A percentile compares a stretch with the other conserved stretches of the same genome.
Conservation (phyloP, 2,797 vertebrate species). For the Myotis planiceps region DNA sequence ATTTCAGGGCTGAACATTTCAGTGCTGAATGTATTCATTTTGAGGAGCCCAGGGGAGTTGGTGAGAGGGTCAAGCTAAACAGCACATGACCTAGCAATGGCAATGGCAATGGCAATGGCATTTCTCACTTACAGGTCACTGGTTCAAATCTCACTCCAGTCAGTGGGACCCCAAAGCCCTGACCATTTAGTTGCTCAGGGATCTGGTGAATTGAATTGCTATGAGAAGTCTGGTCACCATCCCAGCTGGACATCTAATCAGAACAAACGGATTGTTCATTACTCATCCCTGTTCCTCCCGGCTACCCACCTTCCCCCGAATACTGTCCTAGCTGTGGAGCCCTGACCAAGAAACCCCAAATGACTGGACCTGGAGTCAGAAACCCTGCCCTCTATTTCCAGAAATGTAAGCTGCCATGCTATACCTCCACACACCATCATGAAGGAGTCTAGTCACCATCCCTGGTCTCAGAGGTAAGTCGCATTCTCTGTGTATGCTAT, state of each 20-base stretch:
- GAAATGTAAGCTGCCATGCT: not conserved
- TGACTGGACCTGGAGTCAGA: not conserved
- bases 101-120: not conserved
- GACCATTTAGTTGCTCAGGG: conserved; percentile 53
- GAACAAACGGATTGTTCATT: conserved; percentile 45
- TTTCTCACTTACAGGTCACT: conserved; percentile 60
- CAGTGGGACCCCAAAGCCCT: conserved; percentile 49
- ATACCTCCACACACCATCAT: not conserved
- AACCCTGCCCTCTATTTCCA: not conserved
- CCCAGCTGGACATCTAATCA: conserved; percentile 73
- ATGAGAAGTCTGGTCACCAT: conserved; percentile 40
- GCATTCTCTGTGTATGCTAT: not conserved
- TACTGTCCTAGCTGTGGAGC: not conserved
- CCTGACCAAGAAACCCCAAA: conserved; percentile 1
- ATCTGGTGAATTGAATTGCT: conserved; percentile 67
- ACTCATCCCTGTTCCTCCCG: not conserved
- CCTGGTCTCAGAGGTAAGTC: not conserved
- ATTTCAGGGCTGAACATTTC: conserved; percentile 41
- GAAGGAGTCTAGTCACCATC: not conserved
- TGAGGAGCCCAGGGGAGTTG: not conserved
- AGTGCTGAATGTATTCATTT: conserved; percentile 60
- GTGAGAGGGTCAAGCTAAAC: conserved; percentile 61
- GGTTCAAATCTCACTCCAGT: conserved; percentile 59
- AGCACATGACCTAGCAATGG: conserved; percentile 1
- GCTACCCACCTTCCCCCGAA: not conserved